Conservation (phyloP, 2,888 invertebrate species). For the Cheilosia scutellata region DNA sequence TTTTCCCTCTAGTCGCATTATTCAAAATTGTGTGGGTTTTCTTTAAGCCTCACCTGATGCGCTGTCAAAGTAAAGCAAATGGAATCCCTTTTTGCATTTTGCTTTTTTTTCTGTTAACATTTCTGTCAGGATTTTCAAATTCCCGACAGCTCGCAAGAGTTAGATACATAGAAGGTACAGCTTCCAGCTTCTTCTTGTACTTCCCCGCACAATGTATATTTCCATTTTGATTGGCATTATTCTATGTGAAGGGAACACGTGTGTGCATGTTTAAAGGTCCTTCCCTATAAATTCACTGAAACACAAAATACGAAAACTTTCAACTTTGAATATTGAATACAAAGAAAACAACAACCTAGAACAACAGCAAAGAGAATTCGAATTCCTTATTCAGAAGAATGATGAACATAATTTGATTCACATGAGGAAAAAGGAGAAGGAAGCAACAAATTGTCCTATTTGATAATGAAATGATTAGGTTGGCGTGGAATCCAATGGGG, state of each 20-base stretch:
- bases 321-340: neutral
- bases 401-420: conserved; percentile 29
- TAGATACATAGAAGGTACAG: neutral
- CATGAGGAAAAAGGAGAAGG: neutral
- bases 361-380: neutral
- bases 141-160: conserved; percentile 49
- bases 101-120: conserved; percentile 10
- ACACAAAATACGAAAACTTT: conserved; percentile 45
- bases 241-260: conserved; percentile 37
- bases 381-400: conserved; percentile 28
- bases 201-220: neutral
- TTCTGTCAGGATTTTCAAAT: conserved; percentile 52
- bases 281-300: conserved; percentile 29
- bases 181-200: neutral
- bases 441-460: no score
- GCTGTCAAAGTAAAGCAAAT: conserved; percentile 2
- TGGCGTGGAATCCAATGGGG: neutral
- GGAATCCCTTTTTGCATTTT: conserved; percentile 29
- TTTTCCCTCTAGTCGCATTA: neutral
- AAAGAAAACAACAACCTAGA: neutral
- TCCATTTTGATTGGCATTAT: conserved; percentile 53
- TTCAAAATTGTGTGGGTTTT: neutral
- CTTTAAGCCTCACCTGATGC: neutral
- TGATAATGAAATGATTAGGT: no score
- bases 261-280: conserved; percentile 4